These are phyloP conservation scores for Choloepus didactylus DNA, from an alignment of 2,797 vertebrate species.

Conservation along the genomic window DNA sequence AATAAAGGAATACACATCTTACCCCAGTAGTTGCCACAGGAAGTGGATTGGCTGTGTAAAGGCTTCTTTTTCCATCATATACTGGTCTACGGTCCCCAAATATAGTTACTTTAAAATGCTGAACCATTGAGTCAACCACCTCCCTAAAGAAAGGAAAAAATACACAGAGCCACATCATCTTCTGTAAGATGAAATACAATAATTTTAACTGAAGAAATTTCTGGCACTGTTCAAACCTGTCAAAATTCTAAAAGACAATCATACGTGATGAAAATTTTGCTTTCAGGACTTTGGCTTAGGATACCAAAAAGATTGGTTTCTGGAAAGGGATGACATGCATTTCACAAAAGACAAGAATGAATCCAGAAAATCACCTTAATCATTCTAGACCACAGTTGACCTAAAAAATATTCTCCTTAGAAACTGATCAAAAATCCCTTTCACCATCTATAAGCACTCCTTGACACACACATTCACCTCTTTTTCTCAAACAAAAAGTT, in stretches of 20 bases:
- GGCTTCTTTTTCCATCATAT: slow-evolving; percentile 98
- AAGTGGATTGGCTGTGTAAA: slow-evolving; percentile 97
- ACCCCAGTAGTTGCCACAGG: slow-evolving; percentile 96
- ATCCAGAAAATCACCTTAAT: slow-evolving; percentile 60
- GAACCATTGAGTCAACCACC: slow-evolving; percentile 99
- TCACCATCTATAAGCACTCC: slow-evolving; percentile 31
- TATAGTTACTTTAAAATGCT: slow-evolving; percentile 99
- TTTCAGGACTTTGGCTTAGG: slow-evolving; percentile 54
- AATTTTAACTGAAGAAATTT: slow-evolving; percentile 73
- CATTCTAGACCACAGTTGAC: slow-evolving; percentile 6
- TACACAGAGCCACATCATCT: slow-evolving; percentile 62
- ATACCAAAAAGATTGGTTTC: slow-evolving; percentile 26
- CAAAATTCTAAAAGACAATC: slow-evolving; percentile 67
- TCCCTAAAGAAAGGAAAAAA: slow-evolving; percentile 90
- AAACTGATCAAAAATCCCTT: slow-evolving; percentile 39
- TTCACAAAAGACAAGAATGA: slow-evolving; percentile 63
- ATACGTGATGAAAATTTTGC: slow-evolving; percentile 46
- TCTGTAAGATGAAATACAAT: slow-evolving; percentile 64
- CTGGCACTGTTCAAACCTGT: slow-evolving; percentile 58
- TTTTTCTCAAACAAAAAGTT: slow-evolving; percentile 50
- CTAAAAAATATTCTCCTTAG: slow-evolving; percentile 55
- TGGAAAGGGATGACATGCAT: neutral
- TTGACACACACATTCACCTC: neutral
- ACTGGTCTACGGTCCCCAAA: slow-evolving; percentile 98
- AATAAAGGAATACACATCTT: slow-evolving; percentile 80